A percentile compares a stretch with the other conserved stretches of the same genome.
phyloP scores from a whole-genome alignment of 2,888 invertebrate species.

The Coenonympha glycerion region DNA sequence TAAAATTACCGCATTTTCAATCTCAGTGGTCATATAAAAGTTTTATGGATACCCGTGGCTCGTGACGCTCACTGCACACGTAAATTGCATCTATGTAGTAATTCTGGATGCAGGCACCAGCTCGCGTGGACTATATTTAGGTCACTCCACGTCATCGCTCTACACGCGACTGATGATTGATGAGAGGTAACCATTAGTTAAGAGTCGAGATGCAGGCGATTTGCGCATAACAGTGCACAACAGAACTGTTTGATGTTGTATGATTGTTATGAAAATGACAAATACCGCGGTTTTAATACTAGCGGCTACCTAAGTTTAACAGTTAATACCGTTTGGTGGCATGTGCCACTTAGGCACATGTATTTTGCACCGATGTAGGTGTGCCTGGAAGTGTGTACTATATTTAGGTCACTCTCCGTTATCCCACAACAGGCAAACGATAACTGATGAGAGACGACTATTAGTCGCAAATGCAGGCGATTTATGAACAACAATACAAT shows the following conservation, averaged over 20 bases:
- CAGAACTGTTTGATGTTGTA: background rate
- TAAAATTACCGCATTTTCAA: constrained; percentile 11
- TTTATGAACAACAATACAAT: too few species aligned
- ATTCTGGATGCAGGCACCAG: background rate
- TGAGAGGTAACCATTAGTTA: constrained; percentile 4
- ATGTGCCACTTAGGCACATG: too few species aligned
- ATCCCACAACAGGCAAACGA: too few species aligned
- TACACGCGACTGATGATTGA: constrained; percentile 15
- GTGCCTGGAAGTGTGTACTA: too few species aligned
- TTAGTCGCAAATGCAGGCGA: too few species aligned
- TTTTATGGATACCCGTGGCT: constrained; percentile 20
- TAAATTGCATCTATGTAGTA: constrained; percentile 6
- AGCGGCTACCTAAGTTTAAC: too few species aligned
- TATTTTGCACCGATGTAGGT: too few species aligned
- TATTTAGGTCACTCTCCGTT: too few species aligned
- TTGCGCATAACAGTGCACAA: background rate
- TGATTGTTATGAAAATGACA: background rate
- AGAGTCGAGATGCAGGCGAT: background rate
- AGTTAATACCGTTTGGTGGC: too few species aligned
- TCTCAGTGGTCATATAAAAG: constrained; percentile 17
- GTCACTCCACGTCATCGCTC: constrained; percentile 18
- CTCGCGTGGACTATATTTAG: constrained; percentile 13
- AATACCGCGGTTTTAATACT: background rate
- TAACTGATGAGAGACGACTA: too few species aligned
- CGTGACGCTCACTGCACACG: constrained; percentile 10